phyloP scores from a whole-genome alignment of 2,113 vertebrate genomes.

The Stegastes partitus region DNA sequence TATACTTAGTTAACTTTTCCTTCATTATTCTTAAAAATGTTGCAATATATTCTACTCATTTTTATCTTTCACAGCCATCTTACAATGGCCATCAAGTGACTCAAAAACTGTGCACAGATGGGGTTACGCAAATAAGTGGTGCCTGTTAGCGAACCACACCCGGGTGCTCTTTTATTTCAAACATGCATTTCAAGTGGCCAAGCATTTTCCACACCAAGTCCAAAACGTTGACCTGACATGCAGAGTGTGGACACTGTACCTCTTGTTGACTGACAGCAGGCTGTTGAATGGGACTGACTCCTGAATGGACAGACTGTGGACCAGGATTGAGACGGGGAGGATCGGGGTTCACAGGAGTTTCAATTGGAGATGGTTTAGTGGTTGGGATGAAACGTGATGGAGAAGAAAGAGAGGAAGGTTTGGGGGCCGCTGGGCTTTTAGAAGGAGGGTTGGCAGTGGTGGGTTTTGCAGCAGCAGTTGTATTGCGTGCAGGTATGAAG shows the following conservation, averaged over 20 bases:
- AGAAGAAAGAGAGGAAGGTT: conserved; percentile 17
- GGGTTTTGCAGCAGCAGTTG: conserved; percentile 19
- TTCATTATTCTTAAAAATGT: too few relatives aligned
- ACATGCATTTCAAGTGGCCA: conserved; percentile 56
- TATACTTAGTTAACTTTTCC: too few relatives aligned
- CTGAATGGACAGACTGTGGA: conserved; percentile 32
- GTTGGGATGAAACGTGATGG: conserved; percentile 16
- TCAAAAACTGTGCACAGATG: not conserved
- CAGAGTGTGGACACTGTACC: conserved; percentile 65
- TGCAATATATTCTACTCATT: too few relatives aligned
- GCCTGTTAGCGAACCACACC: conserved; percentile 8
- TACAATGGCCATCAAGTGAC: too few relatives aligned
- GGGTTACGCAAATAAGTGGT: not conserved
- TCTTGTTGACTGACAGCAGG: conserved; percentile 64
- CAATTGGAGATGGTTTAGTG: conserved; percentile 7
- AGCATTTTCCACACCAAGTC: conserved; percentile 52
- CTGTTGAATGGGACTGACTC: conserved; percentile 41
- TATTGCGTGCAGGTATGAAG: conserved; percentile 59
- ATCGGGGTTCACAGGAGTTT: not conserved
- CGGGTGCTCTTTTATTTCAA: conserved; percentile 25
- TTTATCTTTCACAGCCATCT: too few relatives aligned
- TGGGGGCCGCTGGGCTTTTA: not conserved
- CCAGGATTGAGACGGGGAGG: not conserved
- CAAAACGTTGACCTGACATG: conserved; percentile 43
- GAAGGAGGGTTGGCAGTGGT: not conserved